Conservation (phyloP, 2,797 vertebrate genomes). For the Falco berigora region DNA sequence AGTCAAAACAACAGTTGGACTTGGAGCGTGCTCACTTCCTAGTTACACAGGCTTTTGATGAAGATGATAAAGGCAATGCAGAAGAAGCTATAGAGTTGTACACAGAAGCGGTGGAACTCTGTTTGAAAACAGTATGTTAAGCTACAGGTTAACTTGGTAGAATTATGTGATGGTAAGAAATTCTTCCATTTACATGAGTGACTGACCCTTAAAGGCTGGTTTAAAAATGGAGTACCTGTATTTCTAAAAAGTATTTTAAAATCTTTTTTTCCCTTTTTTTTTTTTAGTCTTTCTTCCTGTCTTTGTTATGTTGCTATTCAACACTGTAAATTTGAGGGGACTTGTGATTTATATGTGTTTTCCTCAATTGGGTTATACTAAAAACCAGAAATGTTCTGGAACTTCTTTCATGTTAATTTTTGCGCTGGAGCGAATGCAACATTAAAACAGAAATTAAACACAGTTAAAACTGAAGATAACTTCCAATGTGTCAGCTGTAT, state of each 20-base stretch:
- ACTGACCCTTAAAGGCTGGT: constrained; percentile 30
- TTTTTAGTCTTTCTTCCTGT: neutral
- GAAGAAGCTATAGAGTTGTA: constrained; percentile 95
- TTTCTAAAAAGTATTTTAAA: neutral
- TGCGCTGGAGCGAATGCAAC: neutral
- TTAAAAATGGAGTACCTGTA: constrained; percentile 56
- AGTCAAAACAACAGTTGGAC: constrained; percentile 91
- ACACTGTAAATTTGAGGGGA: neutral
- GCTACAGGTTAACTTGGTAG: constrained; percentile 59
- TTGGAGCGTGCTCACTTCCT: constrained; percentile 94
- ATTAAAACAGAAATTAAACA: neutral
- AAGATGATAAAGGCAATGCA: constrained; percentile 89
- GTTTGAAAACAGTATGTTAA: constrained; percentile 88
- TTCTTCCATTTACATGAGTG: constrained; percentile 45
- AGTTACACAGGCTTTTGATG: constrained; percentile 95
- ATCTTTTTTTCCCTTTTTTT: neutral
- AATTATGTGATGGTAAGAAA: constrained; percentile 70
- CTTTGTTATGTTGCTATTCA: neutral
- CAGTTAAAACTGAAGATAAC: neutral
- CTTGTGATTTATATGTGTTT: neutral
- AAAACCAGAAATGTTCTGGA: neutral
- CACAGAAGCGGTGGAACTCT: constrained; percentile 94
- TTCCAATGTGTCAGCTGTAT: neutral
- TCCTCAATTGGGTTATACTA: neutral
- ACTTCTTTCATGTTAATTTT: neutral